Evolutionary conservation across 1,140 invertebrate genomes (phyloP), one percentile per base, ranked within the genome.

Genomic region (Diprion similis): DNA sequence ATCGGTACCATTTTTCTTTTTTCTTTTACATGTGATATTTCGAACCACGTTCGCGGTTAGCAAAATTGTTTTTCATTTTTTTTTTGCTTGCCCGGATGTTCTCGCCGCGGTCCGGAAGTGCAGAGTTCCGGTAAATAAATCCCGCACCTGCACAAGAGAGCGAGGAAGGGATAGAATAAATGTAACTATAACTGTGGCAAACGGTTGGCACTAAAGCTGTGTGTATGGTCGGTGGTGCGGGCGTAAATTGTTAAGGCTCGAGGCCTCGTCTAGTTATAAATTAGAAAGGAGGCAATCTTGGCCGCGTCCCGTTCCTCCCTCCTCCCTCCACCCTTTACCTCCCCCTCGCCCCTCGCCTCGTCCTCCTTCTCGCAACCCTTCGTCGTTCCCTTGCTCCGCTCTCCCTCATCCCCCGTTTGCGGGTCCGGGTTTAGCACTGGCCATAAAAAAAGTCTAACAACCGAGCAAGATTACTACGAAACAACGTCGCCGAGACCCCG

Each of bases 271-370:
- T 85, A 84, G 83, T 83, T 85, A 85, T 85, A 84, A 85, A 85
- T 85, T 85, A 85, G 83, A 79, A 82, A 84, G 77, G 80, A 83
- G 81, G 83, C 83, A 85, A 85, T 85, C 84, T 85, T 82, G 76
- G 73, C 74, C 78, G 78, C 75, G 76, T 74, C 78, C 78, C 71
- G 77, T 80, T 78, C 68, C 71, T 75, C 66, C 24, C 24, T 37
- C 24, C 24, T 46, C 59, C 68, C 67, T 71, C 65, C 73, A 46
- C 66, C 37, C 48, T 46, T 17, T 45, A 19, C 18, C 75, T 65
- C 73, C 47, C 64, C 77, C 69, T 64, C 72, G 19, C 69, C 68
- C n/a, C 17, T 15, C 66, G 11, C 69, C 68, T 71, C 11, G 46
- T 71, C 69, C 66, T 24, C 24, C 76, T 68, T 73, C 70, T 68